A percentile compares a stretch with the other conserved stretches of the same genome.
phyloP scores from a whole-genome alignment of 1,140 invertebrate genomes.

The Micrasema minimum region DNA sequence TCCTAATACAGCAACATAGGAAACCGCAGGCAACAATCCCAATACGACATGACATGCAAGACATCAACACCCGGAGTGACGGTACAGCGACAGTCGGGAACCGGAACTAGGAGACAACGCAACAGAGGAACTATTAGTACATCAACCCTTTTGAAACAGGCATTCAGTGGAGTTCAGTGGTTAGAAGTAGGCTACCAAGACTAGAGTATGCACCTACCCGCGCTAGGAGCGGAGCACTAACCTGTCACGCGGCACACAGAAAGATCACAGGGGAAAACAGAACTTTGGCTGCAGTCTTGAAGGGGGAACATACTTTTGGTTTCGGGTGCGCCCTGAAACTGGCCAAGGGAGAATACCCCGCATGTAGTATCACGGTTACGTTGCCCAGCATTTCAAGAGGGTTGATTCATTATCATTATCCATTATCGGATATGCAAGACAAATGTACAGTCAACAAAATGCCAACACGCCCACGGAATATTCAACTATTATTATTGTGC shows the following conservation, averaged over 20 bases:
- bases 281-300: slow-evolving; percentile 75
- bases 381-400: slow-evolving; percentile 64
- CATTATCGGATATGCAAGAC: slow-evolving; percentile 33
- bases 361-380: slow-evolving; percentile 60
- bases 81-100: no score
- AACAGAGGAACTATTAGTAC: slow-evolving; percentile 54
- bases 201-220: slow-evolving; percentile 41
- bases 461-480: slow-evolving; percentile 36
- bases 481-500: background rate
- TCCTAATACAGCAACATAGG: slow-evolving; percentile 9
- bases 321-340: slow-evolving; percentile 68
- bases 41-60: slow-evolving; percentile 49
- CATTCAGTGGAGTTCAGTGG: slow-evolving; percentile 56
- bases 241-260: slow-evolving; percentile 72
- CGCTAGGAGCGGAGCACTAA: slow-evolving; percentile 48
- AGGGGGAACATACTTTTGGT: slow-evolving; percentile 73
- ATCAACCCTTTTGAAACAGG: slow-evolving; percentile 69
- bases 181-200: slow-evolving; percentile 44
- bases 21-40: slow-evolving; percentile 46
- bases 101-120: background rate
- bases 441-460: slow-evolving; percentile 40
- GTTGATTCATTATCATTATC: slow-evolving; percentile 62
- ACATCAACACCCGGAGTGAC: background rate
- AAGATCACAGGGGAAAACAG: slow-evolving; percentile 76
- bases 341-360: slow-evolving; percentile 63